phyloP scores from a whole-genome alignment of 2,113 vertebrate species.

The Upupa epops region DNA sequence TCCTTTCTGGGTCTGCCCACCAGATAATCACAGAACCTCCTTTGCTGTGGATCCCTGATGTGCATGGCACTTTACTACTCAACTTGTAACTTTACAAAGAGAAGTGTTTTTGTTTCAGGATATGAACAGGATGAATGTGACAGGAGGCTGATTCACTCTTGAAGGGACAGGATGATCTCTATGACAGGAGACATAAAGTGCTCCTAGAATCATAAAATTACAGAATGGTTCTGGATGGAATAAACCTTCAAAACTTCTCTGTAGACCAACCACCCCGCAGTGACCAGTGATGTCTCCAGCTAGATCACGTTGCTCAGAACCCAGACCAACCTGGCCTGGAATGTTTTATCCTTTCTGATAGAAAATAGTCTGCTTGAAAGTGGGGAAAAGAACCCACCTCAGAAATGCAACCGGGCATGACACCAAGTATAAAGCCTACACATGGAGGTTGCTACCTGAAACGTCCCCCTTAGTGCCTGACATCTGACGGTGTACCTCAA shows the following conservation, averaged over 20 bases:
- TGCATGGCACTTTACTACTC: neutral
- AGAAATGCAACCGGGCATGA: neutral
- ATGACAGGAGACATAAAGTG: too few relatives aligned
- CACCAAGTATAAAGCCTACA: neutral
- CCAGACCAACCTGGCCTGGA: too few relatives aligned
- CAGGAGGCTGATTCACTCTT: neutral
- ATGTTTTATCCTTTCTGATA: neutral
- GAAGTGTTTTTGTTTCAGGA: neutral
- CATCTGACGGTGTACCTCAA: too few relatives aligned
- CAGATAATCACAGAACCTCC: neutral
- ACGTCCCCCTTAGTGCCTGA: neutral
- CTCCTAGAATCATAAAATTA: too few relatives aligned
- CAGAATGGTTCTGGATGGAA: too few relatives aligned
- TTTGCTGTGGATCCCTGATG: neutral
- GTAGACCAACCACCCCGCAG: neutral
- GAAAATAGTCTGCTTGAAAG: neutral
- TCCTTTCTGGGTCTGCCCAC: neutral
- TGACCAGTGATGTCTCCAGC: neutral
- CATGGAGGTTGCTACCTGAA: neutral
- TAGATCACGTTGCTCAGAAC: too few relatives aligned
- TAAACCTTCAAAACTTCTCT: too few relatives aligned
- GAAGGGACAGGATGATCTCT: neutral
- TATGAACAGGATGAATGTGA: accelerated
- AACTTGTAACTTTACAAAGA: neutral
- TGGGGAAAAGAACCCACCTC: neutral